Conservation (phyloP, 2,113 vertebrate genomes). For the Ahaetulla prasina region DNA sequence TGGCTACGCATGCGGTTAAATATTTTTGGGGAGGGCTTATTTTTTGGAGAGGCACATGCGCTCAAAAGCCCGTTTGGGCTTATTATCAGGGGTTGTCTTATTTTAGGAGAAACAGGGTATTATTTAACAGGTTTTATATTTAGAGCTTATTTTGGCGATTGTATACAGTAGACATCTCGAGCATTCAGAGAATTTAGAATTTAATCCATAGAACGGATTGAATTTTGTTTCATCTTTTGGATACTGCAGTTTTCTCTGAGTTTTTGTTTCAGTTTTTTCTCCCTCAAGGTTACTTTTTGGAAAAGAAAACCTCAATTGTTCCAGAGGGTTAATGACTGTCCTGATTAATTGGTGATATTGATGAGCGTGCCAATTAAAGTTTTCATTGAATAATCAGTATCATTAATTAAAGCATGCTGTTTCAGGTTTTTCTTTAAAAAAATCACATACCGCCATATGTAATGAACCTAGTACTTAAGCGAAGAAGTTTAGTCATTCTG, state of each 20-base stretch:
- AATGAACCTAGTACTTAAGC: not conserved
- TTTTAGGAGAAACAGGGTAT: too few species aligned
- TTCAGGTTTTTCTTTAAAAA: not conserved
- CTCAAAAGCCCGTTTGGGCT: too few species aligned
- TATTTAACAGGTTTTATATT: not conserved
- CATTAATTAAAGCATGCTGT: not conserved
- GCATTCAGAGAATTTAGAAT: not conserved
- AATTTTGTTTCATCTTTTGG: not conserved
- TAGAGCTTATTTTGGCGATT: not conserved
- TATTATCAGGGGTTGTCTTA: too few species aligned
- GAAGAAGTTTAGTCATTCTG: not conserved
- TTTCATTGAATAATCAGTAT: not conserved
- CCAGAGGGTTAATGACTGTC: not conserved
- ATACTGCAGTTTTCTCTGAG: not conserved
- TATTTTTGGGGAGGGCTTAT: too few species aligned
- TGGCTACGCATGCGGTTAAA: too few species aligned
- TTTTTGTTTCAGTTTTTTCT: not conserved
- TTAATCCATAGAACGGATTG: not conserved
- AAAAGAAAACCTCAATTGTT: not conserved
- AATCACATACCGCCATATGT: not conserved
- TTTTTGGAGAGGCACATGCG: too few species aligned
- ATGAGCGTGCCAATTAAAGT: not conserved
- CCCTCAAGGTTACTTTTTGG: not conserved
- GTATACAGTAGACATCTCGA: too few species aligned
- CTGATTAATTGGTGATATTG: not conserved